Evolutionary conservation across 2,113 vertebrate species (phyloP).

Genomic region (Bagarius yarrelli): DNA sequence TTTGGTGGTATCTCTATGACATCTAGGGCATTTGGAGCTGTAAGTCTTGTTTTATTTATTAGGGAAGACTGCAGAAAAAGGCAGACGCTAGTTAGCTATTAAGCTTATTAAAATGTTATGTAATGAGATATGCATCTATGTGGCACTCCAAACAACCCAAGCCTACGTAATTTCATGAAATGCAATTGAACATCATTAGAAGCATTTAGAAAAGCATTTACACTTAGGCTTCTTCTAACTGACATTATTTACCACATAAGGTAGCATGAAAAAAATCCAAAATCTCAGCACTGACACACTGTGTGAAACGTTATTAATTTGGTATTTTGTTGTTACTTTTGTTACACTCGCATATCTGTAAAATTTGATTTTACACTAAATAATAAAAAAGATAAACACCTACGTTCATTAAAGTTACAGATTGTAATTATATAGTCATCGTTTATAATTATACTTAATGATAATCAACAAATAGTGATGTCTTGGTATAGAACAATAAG

Average conservation of each 20-base stretch:
- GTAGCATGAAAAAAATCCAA: neutral
- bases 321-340: too few species aligned
- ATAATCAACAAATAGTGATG: neutral
- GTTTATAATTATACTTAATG: neutral
- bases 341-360: neutral
- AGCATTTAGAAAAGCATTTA: neutral
- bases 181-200: neutral
- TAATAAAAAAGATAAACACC: neutral
- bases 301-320: neutral
- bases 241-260: neutral
- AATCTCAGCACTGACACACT: neutral
- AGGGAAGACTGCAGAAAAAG: neutral
- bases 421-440: neutral
- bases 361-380: neutral
- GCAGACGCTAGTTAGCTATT: neutral
- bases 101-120: neutral
- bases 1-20: neutral
- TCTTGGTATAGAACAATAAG: neutral
- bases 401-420: neutral
- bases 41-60: neutral
- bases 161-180: too few species aligned
- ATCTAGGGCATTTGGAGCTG: neutral
- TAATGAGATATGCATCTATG: neutral
- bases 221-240: neutral
- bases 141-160: neutral